Base-by-base conservation (phyloP, 2,113 vertebrate species). In the Gymnocephalus cernua region DNA sequence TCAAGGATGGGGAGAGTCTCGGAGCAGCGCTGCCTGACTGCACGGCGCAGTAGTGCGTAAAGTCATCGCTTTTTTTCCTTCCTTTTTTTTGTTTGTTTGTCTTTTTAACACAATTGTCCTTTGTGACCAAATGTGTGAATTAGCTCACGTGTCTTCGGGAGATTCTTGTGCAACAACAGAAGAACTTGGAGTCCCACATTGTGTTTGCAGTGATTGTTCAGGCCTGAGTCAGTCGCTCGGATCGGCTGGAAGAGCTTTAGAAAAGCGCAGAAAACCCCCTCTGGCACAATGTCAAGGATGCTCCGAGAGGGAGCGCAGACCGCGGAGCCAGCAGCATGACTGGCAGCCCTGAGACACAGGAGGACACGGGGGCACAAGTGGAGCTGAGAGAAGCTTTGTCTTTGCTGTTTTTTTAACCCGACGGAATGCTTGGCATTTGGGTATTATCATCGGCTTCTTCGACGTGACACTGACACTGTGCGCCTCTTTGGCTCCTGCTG, bases 231-330 rank as follows among this genome's bases (percentile, higher is more conserved):
- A 41, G 51, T 41, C 0, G 79, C 27, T 54, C 66, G 38, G 38
- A 11, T 41, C 35, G 50, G 45, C 51, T 54, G 79, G 59, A 56
- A 41, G 3, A 41, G 38, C 38, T 41, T 41, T 41, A 11, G 10
- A 41, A 41, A 27, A 38, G 65, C 74, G 71, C 76, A 54, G 69
- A 19, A 25, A 85, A 2, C 9, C 9, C 35, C 73, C 59, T 73
- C 80, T 72, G 86, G 85, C 79, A 13, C 16, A 45, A 70, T 73
- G 86, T 90, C 86, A 82, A 83, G 64, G 91, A 89, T 88, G 89
- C 74, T 75, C 75, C 54, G 68, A 65, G 71, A 62, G 12, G 80
- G 69, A 74, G 44, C 62, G 62, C 80, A 38, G 23, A 59, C 35
- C 56, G 44, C 61, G 15, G 61, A 50, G 61, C 27, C 47, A 16